phyloP scores from a whole-genome alignment of 2,888 invertebrate genomes.

The Hydroisotoma schaefferi region DNA sequence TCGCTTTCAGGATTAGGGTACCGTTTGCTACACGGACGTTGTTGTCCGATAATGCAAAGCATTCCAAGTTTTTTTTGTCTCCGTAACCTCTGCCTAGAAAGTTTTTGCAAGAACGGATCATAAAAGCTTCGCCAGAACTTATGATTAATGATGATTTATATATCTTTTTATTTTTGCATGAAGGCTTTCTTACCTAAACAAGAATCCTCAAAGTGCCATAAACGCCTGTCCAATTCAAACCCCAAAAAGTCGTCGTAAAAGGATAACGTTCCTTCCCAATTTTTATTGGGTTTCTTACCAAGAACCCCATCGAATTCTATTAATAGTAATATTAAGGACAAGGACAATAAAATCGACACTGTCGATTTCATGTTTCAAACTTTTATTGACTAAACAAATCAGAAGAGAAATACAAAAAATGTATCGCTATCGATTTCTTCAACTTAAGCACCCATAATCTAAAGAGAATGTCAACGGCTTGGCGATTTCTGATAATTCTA shows the following conservation, averaged over 20 bases:
- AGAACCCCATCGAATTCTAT: not conserved
- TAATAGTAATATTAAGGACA: not conserved
- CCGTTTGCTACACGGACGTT: constrained; percentile 30
- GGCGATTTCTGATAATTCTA: no score
- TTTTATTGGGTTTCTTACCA: constrained; percentile 1
- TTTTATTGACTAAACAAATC: no score
- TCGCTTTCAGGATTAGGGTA: constrained; percentile 22
- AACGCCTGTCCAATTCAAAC: not conserved
- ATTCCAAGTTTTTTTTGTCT: constrained; percentile 34
- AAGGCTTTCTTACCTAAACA: constrained; percentile 32
- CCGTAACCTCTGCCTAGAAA: not conserved
- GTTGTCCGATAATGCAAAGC: constrained; percentile 29
- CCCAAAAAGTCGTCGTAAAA: constrained; percentile 41
- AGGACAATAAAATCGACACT: not conserved
- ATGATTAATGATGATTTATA: no score
- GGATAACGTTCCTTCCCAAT: constrained; percentile 30
- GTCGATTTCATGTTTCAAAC: not conserved
- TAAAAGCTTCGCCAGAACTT: not conserved
- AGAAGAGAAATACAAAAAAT: no score
- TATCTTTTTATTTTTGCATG: not conserved
- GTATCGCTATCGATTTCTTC: not conserved
- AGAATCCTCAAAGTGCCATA: constrained; percentile 36
- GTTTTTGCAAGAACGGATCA: not conserved
- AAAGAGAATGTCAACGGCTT: no score
- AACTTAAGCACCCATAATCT: not conserved